A percentile compares a stretch with the other conserved stretches of the same genome.
phyloP scores from a whole-genome alignment of 2,113 vertebrate genomes.

The Pantherophis guttatus region DNA sequence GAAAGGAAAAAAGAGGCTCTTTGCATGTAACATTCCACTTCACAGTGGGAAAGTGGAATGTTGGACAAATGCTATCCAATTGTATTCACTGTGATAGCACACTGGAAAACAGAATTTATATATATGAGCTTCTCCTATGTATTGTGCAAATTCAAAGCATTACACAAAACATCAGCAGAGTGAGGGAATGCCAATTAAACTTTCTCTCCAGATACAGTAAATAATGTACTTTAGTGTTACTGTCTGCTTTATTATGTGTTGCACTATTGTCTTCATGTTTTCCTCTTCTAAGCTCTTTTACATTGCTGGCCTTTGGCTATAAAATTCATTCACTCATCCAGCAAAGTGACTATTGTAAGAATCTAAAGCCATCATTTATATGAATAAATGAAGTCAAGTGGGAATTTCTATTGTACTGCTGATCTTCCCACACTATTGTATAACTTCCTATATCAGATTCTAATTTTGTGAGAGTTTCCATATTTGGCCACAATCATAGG shows the following conservation, averaged over 20 bases:
- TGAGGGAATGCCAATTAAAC: not conserved
- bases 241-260: not conserved
- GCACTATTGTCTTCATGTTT: not conserved
- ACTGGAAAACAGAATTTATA: not conserved
- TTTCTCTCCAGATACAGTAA: not conserved
- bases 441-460: not conserved
- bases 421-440: not conserved
- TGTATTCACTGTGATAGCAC: not conserved
- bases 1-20: too few species aligned
- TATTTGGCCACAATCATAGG: not conserved
- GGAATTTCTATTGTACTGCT: not conserved
- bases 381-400: not conserved
- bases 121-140: not conserved
- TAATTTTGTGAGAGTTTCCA: not conserved
- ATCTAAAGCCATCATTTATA: not conserved
- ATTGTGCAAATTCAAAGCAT: not conserved
- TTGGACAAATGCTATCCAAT: not conserved
- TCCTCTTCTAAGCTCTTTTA: not conserved
- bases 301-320: not conserved
- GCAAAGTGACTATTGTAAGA: not conserved
- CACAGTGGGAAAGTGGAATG: not conserved
- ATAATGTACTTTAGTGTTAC: not conserved
- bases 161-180: not conserved
- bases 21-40: accelerated
- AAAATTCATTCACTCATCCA: not conserved